Percentiles rank a stretch among this genome's conserved stretches.
Conservation (phyloP, 1,140 invertebrate genomes). For the Cyrtorhinus lividipennis region DNA sequence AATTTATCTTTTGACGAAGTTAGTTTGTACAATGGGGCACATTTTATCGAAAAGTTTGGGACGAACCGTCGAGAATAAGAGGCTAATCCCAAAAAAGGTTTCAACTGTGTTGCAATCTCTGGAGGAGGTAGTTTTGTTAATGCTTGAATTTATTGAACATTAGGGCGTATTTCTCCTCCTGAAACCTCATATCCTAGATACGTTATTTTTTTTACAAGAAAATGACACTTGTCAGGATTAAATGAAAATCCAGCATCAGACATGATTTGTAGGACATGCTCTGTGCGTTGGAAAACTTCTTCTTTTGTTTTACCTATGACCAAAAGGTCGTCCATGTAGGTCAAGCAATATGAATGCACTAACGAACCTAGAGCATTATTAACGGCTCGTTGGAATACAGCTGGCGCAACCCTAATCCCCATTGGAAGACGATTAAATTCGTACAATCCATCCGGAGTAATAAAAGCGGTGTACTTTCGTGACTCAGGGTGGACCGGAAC, state of each 20-base stretch:
- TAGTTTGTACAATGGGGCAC: constrained; percentile 23
- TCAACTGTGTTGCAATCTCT: constrained; percentile 24
- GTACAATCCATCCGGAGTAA: constrained; percentile 30
- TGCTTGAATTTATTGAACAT: constrained; percentile 20
- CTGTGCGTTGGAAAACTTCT: constrained; percentile 8
- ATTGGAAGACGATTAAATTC: constrained; percentile 32
- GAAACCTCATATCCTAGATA: constrained; percentile 26
- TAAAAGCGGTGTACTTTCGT: constrained; percentile 32
- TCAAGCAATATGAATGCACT: neutral
- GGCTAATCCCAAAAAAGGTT: constrained; percentile 25
- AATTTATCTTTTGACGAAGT: neutral
- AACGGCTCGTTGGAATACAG: constrained; percentile 32
- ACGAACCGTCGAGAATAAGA: constrained; percentile 28
- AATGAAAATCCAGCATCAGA: constrained; percentile 9
- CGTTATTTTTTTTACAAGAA: constrained; percentile 26
- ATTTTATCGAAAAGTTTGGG: constrained; percentile 24
- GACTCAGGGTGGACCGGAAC: constrained; percentile 29
- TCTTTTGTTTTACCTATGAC: constrained; percentile 11
- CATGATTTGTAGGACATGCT: constrained; percentile 6
- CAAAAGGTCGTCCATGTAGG: constrained; percentile 1
- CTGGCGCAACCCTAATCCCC: constrained; percentile 31
- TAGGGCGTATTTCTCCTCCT: constrained; percentile 22
- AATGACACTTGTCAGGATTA: constrained; percentile 27
- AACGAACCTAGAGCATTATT: constrained; percentile 20
- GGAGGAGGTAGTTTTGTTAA: constrained; percentile 23